Evolutionary conservation across 2,888 invertebrate genomes (phyloP).

Genomic region (Pristionchus mayeri): DNA sequence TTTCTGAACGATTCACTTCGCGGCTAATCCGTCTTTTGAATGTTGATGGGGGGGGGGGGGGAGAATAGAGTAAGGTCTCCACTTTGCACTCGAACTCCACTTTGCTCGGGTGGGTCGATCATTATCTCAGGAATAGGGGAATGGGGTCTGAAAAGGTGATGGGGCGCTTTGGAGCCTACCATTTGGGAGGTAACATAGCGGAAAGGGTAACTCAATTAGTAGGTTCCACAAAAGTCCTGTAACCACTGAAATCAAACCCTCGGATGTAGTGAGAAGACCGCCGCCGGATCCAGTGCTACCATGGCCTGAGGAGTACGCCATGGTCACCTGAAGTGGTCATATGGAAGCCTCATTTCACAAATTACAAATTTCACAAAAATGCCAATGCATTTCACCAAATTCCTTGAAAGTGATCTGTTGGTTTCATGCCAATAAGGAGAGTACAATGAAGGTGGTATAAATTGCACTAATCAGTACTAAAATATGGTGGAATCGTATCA

Average conservation of each 20-base stretch:
- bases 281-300: conserved; percentile 23
- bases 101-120: neutral
- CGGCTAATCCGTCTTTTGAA: conserved; percentile 15
- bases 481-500: too few relatives aligned
- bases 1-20: neutral
- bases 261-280: conserved; percentile 14
- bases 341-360: too few relatives aligned
- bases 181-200: neutral
- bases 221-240: too few relatives aligned
- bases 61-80: conserved; percentile 18
- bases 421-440: too few relatives aligned
- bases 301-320: conserved; percentile 41
- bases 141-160: neutral
- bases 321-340: conserved; percentile 17
- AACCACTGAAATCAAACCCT: too few relatives aligned
- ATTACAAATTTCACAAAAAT: too few relatives aligned
- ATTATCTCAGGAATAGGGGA: neutral
- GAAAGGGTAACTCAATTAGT: too few relatives aligned
- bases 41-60: neutral
- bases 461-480: neutral
- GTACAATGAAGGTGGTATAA: neutral
- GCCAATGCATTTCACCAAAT: too few relatives aligned
- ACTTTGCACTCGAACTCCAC: neutral
- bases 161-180: neutral
- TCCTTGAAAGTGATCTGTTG: too few relatives aligned